phyloP scores from a whole-genome alignment of 2,888 invertebrate species.

The Elmis aenea region DNA sequence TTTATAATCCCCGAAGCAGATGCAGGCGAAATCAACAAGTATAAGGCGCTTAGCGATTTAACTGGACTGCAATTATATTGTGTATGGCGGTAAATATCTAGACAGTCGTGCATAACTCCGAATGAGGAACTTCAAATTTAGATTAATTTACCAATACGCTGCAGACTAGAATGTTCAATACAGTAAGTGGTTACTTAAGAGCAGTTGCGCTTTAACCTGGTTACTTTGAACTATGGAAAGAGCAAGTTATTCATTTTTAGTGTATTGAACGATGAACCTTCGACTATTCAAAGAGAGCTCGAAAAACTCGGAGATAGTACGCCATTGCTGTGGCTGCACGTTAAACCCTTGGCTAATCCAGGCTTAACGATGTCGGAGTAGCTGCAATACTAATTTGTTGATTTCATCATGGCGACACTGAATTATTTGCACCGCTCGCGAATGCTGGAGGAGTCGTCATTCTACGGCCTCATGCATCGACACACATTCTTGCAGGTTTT shows the following conservation, averaged over 20 bases:
- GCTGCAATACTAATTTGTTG: constrained; percentile 50
- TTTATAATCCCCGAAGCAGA: no score
- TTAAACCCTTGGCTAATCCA: constrained; percentile 45
- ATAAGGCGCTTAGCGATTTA: constrained; percentile 25
- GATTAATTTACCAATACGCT: no score
- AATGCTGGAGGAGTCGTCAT: constrained; percentile 17
- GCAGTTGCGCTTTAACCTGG: no score
- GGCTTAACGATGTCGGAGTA: constrained; percentile 48
- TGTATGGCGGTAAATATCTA: constrained; percentile 29
- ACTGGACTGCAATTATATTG: constrained; percentile 26
- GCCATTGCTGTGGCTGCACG: constrained; percentile 41
- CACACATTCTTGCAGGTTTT: constrained; percentile 21
- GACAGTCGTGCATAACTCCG: constrained; percentile 23
- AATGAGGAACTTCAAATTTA: no score
- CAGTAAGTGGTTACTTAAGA: no score
- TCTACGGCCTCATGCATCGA: constrained; percentile 14
- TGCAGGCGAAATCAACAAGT: constrained; percentile 31
- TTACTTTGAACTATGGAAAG: no score
- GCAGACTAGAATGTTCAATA: no score
- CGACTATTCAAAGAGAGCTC: no score
- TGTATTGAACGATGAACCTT: no score
- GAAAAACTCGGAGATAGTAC: no score
- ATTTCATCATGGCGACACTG: constrained; percentile 47
- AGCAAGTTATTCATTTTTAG: no score
- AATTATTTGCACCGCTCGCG: constrained; percentile 39